phyloP scores from a whole-genome alignment of 2,888 invertebrate genomes.

The Himalopsyche japonica region DNA sequence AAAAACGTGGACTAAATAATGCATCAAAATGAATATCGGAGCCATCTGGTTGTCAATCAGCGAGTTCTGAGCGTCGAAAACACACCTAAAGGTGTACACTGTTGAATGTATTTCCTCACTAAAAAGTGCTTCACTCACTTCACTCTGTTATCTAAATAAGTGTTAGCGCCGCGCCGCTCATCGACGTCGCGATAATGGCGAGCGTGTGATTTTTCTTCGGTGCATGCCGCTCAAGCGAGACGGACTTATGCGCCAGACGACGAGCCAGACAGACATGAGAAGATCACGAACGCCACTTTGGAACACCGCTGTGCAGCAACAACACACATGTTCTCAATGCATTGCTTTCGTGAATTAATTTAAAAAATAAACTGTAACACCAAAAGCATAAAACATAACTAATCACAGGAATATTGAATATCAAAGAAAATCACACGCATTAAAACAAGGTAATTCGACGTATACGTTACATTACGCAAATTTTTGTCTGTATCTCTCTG shows the following conservation, averaged over 20 bases:
- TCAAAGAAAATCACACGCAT: too few relatives aligned
- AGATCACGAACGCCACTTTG: not conserved
- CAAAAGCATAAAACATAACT: too few relatives aligned
- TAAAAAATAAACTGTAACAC: too few relatives aligned
- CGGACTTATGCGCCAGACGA: conserved; percentile 4
- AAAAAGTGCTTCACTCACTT: conserved; percentile 4
- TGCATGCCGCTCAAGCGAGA: not conserved
- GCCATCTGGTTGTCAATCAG: not conserved
- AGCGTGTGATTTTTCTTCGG: conserved; percentile 18
- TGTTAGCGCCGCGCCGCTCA: conserved; percentile 3
- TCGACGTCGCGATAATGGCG: not conserved
- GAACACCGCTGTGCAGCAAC: not conserved
- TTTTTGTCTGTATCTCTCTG: too few relatives aligned
- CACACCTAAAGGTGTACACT: not conserved
- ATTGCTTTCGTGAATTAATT: not conserved
- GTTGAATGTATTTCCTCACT: conserved; percentile 19
- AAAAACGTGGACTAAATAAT: not conserved
- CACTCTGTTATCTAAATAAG: conserved; percentile 18
- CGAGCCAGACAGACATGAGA: conserved; percentile 10
- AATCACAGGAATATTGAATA: too few relatives aligned
- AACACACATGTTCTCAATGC: not conserved
- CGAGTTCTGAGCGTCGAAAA: not conserved
- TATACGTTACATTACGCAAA: too few relatives aligned
- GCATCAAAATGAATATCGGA: not conserved
- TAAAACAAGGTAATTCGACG: too few relatives aligned